Percentiles rank a stretch among this genome's conserved stretches.
Evolutionary conservation across 2,888 invertebrate genomes (phyloP).

Genomic region (Camponotus fellah): DNA sequence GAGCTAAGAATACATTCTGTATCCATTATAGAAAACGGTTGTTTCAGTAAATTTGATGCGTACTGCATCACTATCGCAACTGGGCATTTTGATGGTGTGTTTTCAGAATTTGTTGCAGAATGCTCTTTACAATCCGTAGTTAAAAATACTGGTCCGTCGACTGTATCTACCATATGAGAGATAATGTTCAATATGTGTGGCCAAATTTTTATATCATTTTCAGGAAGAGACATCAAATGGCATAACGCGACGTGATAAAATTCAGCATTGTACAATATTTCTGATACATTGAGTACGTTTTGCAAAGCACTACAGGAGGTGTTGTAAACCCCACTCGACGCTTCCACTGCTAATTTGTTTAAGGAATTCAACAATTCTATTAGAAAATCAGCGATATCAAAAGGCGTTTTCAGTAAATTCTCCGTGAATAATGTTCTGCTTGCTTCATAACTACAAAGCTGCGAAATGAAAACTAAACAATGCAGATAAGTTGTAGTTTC

Average conservation of each 20-base stretch:
- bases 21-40: slow-evolving; percentile 83
- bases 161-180: slow-evolving; percentile 79
- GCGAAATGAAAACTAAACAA: slow-evolving; percentile 80
- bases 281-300: slow-evolving; percentile 77
- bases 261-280: slow-evolving; percentile 76
- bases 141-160: slow-evolving; percentile 80
- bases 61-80: slow-evolving; percentile 75
- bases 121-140: slow-evolving; percentile 74
- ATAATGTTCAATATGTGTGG: slow-evolving; percentile 81
- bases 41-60: slow-evolving; percentile 78
- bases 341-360: slow-evolving; percentile 77
- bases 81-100: slow-evolving; percentile 73
- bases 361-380: slow-evolving; percentile 76
- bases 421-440: slow-evolving; percentile 79
- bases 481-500: slow-evolving; percentile 82
- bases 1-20: slow-evolving; percentile 78
- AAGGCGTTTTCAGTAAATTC: slow-evolving; percentile 70
- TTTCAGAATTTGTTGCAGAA: slow-evolving; percentile 64
- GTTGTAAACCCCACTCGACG: slow-evolving; percentile 79
- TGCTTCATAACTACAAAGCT: slow-evolving; percentile 77
- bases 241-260: slow-evolving; percentile 79
- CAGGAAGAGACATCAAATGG: slow-evolving; percentile 72
- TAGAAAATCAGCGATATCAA: slow-evolving; percentile 78
- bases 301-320: slow-evolving; percentile 76
- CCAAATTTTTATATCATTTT: slow-evolving; percentile 78